phyloP scores from a whole-genome alignment of 92 coral and sea anemone genomes.

The Siderastrea radians region DNA sequence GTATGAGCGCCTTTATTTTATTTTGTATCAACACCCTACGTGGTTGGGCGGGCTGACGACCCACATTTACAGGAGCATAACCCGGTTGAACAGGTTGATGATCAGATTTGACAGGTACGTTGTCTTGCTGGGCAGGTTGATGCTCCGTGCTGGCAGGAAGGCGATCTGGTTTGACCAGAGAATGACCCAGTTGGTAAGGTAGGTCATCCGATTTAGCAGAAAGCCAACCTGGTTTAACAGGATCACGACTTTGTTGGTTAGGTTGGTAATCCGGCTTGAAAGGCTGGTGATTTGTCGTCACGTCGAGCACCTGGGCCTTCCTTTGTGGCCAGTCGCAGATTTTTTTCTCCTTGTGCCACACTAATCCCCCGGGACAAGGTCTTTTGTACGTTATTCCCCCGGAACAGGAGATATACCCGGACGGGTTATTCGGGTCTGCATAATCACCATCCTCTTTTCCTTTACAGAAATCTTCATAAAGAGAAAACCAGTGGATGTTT shows the following conservation, averaged over 20 bases:
- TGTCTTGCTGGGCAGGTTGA: background rate
- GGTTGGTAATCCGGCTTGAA: too few species aligned
- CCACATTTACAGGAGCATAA: background rate
- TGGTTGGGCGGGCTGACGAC: background rate
- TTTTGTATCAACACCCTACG: background rate
- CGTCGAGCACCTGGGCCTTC: background rate
- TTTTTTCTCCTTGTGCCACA: constrained; percentile 20
- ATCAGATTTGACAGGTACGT: background rate
- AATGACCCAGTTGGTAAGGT: background rate
- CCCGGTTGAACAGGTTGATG: background rate
- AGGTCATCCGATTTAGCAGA: background rate
- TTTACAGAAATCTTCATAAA: constrained; percentile 10
- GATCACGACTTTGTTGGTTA: background rate
- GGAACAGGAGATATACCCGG: constrained; percentile 22
- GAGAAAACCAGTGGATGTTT: too few species aligned
- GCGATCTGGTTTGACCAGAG: background rate
- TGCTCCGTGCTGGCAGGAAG: background rate
- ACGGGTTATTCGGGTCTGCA: constrained; percentile 32
- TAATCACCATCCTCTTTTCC: constrained; percentile 33
- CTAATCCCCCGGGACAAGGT: background rate
- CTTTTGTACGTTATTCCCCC: constrained; percentile 12
- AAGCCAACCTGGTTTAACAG: too few species aligned
- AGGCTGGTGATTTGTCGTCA: background rate
- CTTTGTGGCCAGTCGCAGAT: constrained; percentile 34
- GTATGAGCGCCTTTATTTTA: background rate